Conservation (phyloP, 2,113 vertebrate species). For the Clarias macrocephalus region DNA sequence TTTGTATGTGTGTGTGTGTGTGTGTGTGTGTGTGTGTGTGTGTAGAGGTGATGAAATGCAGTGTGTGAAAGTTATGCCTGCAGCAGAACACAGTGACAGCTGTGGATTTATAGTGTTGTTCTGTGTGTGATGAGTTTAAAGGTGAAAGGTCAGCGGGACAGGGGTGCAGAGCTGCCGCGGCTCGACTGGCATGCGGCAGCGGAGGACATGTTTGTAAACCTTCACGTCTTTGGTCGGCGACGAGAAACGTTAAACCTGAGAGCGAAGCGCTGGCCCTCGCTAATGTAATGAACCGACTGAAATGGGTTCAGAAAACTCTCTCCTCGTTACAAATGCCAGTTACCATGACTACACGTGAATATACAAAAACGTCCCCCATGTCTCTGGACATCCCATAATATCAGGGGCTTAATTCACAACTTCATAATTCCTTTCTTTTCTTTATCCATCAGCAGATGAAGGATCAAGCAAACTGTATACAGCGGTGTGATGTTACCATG, state of each 20-base stretch:
- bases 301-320: background rate
- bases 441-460: background rate
- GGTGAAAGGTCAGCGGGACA: constrained; percentile 26
- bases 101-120: constrained; percentile 13
- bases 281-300: background rate
- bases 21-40: constrained; percentile 13
- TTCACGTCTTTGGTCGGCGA: background rate
- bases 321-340: background rate
- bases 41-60: constrained; percentile 10
- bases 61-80: background rate
- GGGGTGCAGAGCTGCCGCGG: background rate
- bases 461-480: too few species aligned
- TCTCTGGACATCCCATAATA: background rate
- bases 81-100: background rate
- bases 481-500: background rate
- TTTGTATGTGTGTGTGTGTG: constrained; percentile 32
- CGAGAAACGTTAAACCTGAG: constrained; percentile 17
- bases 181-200: constrained; percentile 1
- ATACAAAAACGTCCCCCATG: background rate
- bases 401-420: background rate
- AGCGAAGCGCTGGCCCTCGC: background rate
- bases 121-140: constrained; percentile 13
- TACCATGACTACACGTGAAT: background rate
- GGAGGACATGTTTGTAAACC: constrained; percentile 9
- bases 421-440: background rate